Conservation (phyloP, 2,888 invertebrate genomes). For the Venusia cambrica region DNA sequence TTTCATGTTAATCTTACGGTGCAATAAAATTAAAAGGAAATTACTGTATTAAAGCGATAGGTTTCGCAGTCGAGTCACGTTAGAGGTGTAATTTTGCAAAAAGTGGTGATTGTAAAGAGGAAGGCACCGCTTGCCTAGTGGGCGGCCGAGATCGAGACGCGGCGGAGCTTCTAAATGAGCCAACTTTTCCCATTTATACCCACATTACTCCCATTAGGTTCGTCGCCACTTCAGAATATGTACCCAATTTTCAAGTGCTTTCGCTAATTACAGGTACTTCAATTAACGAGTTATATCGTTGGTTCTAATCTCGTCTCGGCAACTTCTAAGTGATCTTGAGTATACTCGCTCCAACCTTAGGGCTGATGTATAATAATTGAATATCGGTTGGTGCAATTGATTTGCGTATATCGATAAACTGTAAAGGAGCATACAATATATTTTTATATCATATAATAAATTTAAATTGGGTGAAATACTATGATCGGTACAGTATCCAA, state of each 20-base stretch:
- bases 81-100: constrained; percentile 61
- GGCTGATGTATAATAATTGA: too few species aligned
- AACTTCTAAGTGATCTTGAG: constrained; percentile 41
- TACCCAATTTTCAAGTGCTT: constrained; percentile 56
- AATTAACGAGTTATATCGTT: constrained; percentile 61
- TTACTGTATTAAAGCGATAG: constrained; percentile 41
- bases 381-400: too few species aligned
- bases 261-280: constrained; percentile 64
- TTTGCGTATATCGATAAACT: too few species aligned
- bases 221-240: constrained; percentile 57
- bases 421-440: too few species aligned
- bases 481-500: too few species aligned
- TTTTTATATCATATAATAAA: too few species aligned
- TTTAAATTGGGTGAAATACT: too few species aligned
- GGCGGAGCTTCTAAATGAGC: constrained; percentile 60
- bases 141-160: constrained; percentile 43
- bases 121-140: constrained; percentile 46
- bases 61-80: constrained; percentile 57
- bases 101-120: constrained; percentile 66
- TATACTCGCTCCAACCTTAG: too few species aligned
- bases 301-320: constrained; percentile 47
- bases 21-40: constrained; percentile 46
- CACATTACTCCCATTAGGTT: constrained; percentile 73
- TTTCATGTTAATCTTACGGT: constrained; percentile 35
- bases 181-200: constrained; percentile 75